These are phyloP conservation scores for Philereme transversata DNA, from an alignment of 2,888 invertebrate genomes.

Conservation along the genomic window DNA sequence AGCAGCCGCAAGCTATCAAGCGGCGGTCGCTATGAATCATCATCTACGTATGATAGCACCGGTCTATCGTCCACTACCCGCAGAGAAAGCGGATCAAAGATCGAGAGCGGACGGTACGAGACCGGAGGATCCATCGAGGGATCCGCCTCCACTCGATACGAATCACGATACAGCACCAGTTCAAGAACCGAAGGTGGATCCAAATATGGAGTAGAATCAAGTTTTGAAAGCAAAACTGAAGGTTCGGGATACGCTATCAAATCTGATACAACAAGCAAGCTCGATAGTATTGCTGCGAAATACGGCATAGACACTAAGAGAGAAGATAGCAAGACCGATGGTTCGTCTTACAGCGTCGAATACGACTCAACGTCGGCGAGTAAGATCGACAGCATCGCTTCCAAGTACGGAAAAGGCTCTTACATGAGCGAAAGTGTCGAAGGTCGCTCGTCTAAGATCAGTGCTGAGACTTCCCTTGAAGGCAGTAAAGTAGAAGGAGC, in stretches of 20 bases:
- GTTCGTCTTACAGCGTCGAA: constrained; percentile 39
- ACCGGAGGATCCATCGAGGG: constrained; percentile 63
- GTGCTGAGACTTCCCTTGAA: constrained; percentile 54
- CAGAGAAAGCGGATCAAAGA: constrained; percentile 69
- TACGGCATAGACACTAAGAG: constrained; percentile 63
- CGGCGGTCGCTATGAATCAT: constrained; percentile 71
- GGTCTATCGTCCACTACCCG: constrained; percentile 64
- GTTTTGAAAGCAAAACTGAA: constrained; percentile 48
- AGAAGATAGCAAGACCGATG: constrained; percentile 58
- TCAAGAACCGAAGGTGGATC: constrained; percentile 51
- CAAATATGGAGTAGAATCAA: constrained; percentile 55
- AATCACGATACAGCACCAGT: constrained; percentile 66
- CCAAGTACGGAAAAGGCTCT: constrained; percentile 45
- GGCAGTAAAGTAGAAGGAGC: constrained; percentile 57
- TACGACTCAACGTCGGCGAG: constrained; percentile 41
- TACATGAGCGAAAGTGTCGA: constrained; percentile 44
- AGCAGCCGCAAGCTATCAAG: constrained; percentile 66
- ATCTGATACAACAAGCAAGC: constrained; percentile 55
- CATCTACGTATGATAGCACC: constrained; percentile 60
- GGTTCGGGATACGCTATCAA: constrained; percentile 48
- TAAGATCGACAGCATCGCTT: constrained; percentile 54
- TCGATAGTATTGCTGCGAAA: constrained; percentile 64
- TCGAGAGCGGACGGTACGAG: constrained; percentile 63
- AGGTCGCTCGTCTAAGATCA: constrained; percentile 50
- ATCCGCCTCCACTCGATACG: constrained; percentile 61